Conservation (phyloP, 2,888 invertebrate species). For the Macropis europaea region DNA sequence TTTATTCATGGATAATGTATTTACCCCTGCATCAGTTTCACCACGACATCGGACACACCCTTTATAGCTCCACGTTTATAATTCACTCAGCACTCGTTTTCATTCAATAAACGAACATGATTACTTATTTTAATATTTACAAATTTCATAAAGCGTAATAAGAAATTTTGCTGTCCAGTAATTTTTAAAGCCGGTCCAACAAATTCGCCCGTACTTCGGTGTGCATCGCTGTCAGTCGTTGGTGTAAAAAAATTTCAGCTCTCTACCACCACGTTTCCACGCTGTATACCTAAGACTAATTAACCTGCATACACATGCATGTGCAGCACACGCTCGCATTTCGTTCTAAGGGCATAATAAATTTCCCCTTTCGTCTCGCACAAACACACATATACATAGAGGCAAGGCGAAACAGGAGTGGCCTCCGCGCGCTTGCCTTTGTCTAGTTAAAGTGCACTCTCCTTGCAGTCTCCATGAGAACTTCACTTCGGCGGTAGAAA, state of each 20-base stretch:
- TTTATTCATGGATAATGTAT: no score
- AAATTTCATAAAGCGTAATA: no score
- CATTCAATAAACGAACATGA: no score
- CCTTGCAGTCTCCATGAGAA: slow-evolving; percentile 29
- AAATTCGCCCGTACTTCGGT: neutral
- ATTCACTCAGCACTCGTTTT: no score
- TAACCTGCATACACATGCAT: slow-evolving; percentile 12
- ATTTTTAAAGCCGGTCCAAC: neutral
- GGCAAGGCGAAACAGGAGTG: slow-evolving; percentile 26
- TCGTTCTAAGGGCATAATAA: slow-evolving; percentile 39
- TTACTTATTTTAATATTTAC: no score
- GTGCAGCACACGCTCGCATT: neutral
- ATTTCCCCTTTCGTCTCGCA: slow-evolving; percentile 16
- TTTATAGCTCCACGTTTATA: no score
- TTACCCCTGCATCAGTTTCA: no score
- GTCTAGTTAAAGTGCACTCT: slow-evolving; percentile 44
- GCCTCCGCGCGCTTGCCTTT: slow-evolving; percentile 30
- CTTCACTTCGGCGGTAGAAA: slow-evolving; percentile 37
- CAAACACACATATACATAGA: neutral
- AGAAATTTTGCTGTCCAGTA: no score
- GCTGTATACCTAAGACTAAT: slow-evolving; percentile 27
- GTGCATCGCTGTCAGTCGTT: neutral
- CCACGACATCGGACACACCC: no score
- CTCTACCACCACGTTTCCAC: neutral
- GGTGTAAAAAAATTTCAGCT: slow-evolving; percentile 2